Evolutionary conservation across 2,888 invertebrate species (phyloP), one percentile per base, ranked within the genome.

Genomic region (Phaedon cochleariae): DNA sequence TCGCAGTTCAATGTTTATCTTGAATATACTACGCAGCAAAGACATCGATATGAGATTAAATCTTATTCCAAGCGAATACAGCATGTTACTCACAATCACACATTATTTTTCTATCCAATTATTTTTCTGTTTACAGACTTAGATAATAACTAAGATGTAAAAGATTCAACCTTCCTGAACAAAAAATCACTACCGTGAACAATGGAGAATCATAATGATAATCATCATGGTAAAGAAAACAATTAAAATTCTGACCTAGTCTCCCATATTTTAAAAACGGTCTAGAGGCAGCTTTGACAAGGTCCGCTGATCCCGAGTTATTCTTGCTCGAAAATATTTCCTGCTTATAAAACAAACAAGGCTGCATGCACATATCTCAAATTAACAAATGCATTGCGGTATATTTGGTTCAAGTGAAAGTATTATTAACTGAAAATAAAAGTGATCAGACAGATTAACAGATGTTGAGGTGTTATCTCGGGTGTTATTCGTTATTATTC

Each of bases 241-340:
- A 59, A 59, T 54, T 59, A 57, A 62, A 57, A 57, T 46, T 59
- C 55, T 64, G 59, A 59, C 62, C 66, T 51, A 62, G 59, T 59
- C 63, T 59, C 48, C 52, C 53, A 37, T 22, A 59, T 37, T 62
- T 57, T 59, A 61, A 65, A 65, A 65, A 65, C 48, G 34, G 59
- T 66, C 53, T 66, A 59, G 53, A 48, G 29, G 53, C 45, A 41
- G 37, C 41, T 12, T 45, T 62, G 58, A 62, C 53, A 67, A 53
- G 67, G 63, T 64, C 45, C 60, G 60, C 41, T 67, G 64, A 52
- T 52, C 59, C 22, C 41, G 34, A 64, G 64, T 53, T 64, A 64
- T 68, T 65, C 58, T 68, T 52, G 12, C 45, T 62, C 62, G 41
- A 41, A 41, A 41, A 41, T 41, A 15, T 41, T 41, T 41, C 41